These are phyloP conservation scores for Chelidonichthys spinosus DNA, from an alignment of 2,797 vertebrate genomes.

Conservation along the genomic window DNA sequence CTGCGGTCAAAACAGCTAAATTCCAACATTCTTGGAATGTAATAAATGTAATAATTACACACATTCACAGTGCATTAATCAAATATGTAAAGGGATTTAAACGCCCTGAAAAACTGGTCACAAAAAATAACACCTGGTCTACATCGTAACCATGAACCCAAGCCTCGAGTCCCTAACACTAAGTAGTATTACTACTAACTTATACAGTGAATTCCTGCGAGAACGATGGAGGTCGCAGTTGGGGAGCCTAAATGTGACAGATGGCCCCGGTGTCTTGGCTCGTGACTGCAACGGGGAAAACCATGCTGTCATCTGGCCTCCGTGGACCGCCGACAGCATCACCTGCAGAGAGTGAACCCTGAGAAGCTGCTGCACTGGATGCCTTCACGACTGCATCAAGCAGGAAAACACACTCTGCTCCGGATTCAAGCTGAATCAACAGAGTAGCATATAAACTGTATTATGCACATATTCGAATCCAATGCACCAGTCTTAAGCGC, in stretches of 20 bases:
- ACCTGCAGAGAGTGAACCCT: conserved; percentile 65
- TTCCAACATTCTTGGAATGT: not conserved
- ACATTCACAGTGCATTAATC: not conserved
- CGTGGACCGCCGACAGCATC: conserved; percentile 43
- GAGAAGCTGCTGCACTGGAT: conserved; percentile 24
- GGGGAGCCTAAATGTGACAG: conserved; percentile 74
- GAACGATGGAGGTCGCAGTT: conserved; percentile 64
- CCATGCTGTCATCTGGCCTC: conserved; percentile 71
- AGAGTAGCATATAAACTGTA: not conserved
- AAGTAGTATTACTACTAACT: no score
- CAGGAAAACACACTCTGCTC: conserved; percentile 13
- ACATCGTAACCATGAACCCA: not conserved
- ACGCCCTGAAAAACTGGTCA: not conserved
- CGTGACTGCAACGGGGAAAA: conserved; percentile 69
- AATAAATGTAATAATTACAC: not conserved
- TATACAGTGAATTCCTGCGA: conserved; percentile 41
- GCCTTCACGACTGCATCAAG: conserved; percentile 3
- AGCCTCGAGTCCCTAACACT: not conserved
- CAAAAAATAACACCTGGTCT: not conserved
- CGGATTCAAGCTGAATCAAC: not conserved
- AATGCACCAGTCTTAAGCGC: not conserved
- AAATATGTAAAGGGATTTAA: not conserved
- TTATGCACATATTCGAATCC: not conserved
- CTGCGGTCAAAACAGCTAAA: not conserved
- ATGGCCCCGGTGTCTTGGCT: conserved; percentile 79